These are phyloP conservation scores for Poeciliopsis presidionis DNA, from an alignment of 2,797 vertebrate species.

Conservation along the genomic window DNA sequence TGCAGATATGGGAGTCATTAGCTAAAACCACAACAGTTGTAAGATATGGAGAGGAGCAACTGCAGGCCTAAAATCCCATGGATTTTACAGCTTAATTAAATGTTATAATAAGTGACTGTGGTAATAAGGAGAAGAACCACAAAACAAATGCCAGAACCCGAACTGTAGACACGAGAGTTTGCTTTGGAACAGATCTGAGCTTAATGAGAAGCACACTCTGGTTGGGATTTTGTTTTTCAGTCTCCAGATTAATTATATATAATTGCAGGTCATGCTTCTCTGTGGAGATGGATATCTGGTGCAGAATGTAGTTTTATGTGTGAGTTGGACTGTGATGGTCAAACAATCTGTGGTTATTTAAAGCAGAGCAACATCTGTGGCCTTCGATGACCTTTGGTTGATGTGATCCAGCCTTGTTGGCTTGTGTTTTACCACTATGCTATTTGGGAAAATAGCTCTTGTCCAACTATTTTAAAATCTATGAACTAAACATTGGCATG, in stretches of 20 bases:
- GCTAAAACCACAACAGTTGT: background rate
- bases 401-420: background rate
- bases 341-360: background rate
- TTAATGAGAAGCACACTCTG: background rate
- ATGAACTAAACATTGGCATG: background rate
- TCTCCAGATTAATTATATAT: background rate
- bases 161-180: background rate
- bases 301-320: background rate
- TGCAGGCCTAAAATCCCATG: background rate
- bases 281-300: background rate
- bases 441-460: background rate
- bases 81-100: background rate
- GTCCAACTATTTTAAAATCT: background rate
- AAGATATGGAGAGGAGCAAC: background rate
- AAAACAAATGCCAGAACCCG: background rate
- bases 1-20: background rate
- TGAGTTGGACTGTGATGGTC: background rate
- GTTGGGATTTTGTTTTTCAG: background rate
- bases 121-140: background rate
- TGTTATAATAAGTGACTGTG: constrained; percentile 2
- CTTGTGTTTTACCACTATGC: background rate
- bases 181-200: background rate
- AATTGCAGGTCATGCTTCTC: background rate
- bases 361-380: background rate
- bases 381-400: background rate